Conservation (phyloP, 2,113 vertebrate species). For the Siphamia tubifer region DNA sequence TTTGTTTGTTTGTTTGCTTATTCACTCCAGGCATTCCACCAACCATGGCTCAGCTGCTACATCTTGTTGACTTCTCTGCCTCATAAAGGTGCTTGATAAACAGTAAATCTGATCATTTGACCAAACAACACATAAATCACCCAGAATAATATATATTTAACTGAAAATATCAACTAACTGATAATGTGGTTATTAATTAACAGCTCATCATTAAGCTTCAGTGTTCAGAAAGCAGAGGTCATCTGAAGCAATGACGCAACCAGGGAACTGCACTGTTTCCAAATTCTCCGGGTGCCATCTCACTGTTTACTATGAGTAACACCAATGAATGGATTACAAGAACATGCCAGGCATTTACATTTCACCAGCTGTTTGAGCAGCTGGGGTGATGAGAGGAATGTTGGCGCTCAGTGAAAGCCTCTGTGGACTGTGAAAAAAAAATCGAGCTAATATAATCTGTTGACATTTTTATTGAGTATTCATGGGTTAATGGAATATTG, state of each 20-base stretch:
- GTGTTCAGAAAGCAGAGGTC: too few relatives aligned
- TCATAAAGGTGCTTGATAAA: not conserved
- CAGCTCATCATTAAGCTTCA: not conserved
- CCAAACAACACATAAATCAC: not conserved
- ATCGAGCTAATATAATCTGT: not conserved
- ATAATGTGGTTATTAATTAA: not conserved
- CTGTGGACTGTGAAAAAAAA: not conserved
- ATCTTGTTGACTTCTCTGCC: not conserved
- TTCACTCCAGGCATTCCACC: too few relatives aligned
- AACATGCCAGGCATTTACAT: slow-evolving; percentile 18
- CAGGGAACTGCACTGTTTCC: not conserved
- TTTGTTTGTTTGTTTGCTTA: too few relatives aligned
- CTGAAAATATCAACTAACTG: not conserved
- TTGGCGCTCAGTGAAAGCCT: not conserved
- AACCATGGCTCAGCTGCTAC: too few relatives aligned
- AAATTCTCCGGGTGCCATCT: not conserved
- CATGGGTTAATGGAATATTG: not conserved
- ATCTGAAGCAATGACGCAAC: not conserved
- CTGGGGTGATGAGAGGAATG: slow-evolving; percentile 27
- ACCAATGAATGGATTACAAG: slow-evolving; percentile 22
- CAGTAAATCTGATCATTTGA: not conserved
- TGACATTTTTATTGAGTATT: not conserved
- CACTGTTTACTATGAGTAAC: slow-evolving; percentile 7
- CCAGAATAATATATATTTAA: not conserved
- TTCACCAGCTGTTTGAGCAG: slow-evolving; percentile 40